Base-by-base conservation (phyloP, 2,113 vertebrate species). In the Spea bombifrons region DNA sequence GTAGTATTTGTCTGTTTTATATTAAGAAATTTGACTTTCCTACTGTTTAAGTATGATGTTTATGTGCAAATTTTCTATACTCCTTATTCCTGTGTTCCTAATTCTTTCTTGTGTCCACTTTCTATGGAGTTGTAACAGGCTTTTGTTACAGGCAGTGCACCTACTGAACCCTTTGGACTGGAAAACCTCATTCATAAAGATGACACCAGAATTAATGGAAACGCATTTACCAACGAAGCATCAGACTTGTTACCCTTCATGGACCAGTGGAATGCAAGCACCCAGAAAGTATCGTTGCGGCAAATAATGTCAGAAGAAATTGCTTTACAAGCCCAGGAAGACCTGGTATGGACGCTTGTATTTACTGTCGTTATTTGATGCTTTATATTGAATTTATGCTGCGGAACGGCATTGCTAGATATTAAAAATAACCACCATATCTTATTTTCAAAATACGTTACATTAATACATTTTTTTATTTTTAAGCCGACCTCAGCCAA, bases 291-390 rank as follows among this genome's bases (percentile, higher is more conserved):
- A 15, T 99, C 96, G 78, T 93, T 99, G 8, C 88, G 96, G 80
- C 88, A 96, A 84, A 97, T 99, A 83, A 99, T 99, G 87, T 92
- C 93, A 1, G 96, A 99, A 90, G 95, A 99, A 88, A 93, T 94
- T 78, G 94, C 92, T 0, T 88, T 97, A 75, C 95, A 99, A 85
- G 87, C 95, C 75, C 95, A 89, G 8, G 79, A 93, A 53, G 87
- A 94, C 48, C 90, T 94, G 93, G 97, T 99, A 95, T 73, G 84
- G 63, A 12, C 16, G 59, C 49, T 71, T 64, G 5, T 70, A 8
- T 61, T 30, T 30, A 30, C 30, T 1, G 30, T 30, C 30, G 30
- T 30, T 30, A 30, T 30, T 30, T 30, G 30, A 30, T 30, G 30
- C 2, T 30, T 30, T 30, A 30, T 30, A 30, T 30, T 30, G 30